A percentile compares a stretch with the other conserved stretches of the same genome.
phyloP scores from a whole-genome alignment of 1,140 invertebrate genomes.

The Lordiphosa mommai region DNA sequence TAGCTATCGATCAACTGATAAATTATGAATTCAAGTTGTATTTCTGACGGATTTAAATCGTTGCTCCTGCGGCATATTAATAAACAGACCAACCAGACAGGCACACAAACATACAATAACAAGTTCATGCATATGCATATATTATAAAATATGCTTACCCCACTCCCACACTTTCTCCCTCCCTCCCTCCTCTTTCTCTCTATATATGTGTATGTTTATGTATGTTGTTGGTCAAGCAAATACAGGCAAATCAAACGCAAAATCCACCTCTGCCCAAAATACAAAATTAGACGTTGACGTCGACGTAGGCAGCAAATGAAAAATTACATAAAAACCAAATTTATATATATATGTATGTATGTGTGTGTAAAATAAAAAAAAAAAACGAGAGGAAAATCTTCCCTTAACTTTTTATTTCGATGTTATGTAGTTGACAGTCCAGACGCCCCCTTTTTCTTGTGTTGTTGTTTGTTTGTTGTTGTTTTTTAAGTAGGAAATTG shows the following conservation, averaged over 20 bases:
- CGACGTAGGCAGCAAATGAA: constrained; percentile 46
- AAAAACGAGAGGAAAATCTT: constrained; percentile 46
- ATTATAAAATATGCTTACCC: constrained; percentile 37
- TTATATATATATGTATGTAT: constrained; percentile 34
- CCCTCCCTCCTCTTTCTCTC: not conserved
- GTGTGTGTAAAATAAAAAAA: constrained; percentile 20
- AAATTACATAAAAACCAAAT: constrained; percentile 73
- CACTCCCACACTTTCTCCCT: not conserved
- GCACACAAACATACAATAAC: not conserved
- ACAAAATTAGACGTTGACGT: constrained; percentile 4
- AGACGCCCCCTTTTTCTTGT: constrained; percentile 16
- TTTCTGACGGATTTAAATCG: too few species aligned
- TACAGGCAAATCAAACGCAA: constrained; percentile 47
- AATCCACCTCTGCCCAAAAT: constrained; percentile 32
- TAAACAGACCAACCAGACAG: too few species aligned
- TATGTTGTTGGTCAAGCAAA: constrained; percentile 33
- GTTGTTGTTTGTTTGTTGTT: constrained; percentile 21
- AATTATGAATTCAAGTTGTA: too few species aligned
- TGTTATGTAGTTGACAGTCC: constrained; percentile 70
- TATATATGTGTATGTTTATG: not conserved
- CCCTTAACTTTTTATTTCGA: constrained; percentile 72
- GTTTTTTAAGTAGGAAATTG: constrained; percentile 75
- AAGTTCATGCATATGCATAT: constrained; percentile 55
- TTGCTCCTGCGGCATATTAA: too few species aligned
- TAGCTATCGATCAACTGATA: too few species aligned